Evolutionary conservation across 2,113 vertebrate genomes (phyloP).

Genomic region (Dasypus novemcinctus): DNA sequence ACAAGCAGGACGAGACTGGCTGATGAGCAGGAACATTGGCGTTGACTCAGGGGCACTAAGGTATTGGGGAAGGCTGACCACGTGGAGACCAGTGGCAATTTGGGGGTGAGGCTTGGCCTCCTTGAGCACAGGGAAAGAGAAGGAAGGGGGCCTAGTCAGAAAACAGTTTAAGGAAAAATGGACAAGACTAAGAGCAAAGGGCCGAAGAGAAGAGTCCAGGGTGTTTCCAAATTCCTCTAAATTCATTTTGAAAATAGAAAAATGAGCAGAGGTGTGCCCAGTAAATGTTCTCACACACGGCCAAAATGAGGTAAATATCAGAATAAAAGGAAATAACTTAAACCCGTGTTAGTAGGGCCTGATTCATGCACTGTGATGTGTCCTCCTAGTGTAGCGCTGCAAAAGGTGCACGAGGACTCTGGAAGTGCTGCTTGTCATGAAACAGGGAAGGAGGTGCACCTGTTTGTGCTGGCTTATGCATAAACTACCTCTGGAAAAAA

Average conservation of each 20-base stretch:
- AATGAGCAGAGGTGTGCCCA: background rate
- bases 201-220: background rate
- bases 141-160: background rate
- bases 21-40: background rate
- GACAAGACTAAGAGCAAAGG: background rate
- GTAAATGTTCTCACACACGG: background rate
- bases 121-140: background rate
- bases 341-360: background rate
- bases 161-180: background rate
- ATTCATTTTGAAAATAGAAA: constrained; percentile 6
- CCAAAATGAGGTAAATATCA: background rate
- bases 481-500: background rate
- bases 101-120: background rate
- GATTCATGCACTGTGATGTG: background rate
- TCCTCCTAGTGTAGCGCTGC: background rate
- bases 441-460: background rate
- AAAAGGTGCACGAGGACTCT: background rate
- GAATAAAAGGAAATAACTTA: background rate
- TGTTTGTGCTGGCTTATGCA: background rate
- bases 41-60: background rate
- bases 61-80: background rate
- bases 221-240: background rate
- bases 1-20: background rate
- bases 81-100: background rate
- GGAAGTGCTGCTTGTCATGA: background rate